Base-by-base conservation (phyloP, 64 coral and sea anemone genomes). In the Montipora sp. region DNA sequence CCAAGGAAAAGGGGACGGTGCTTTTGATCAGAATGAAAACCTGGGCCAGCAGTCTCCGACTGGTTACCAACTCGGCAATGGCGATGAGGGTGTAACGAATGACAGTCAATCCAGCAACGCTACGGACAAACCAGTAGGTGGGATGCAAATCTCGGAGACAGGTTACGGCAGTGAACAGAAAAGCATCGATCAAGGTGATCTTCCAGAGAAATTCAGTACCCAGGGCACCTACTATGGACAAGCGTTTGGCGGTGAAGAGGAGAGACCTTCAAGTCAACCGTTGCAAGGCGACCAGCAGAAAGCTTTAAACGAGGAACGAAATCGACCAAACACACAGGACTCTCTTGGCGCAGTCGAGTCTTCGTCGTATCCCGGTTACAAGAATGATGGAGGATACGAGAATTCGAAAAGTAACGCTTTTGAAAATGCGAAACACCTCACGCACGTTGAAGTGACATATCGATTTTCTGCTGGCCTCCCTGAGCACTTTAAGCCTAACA, bases 401-500 rank as follows among this genome's bases (percentile, higher is more conserved):
- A 16, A 12, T 24, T 48, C 51, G 10, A 71, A 50, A 48, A 47
- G 36, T 48, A 43, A 48, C 13, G 8, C 7, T 15, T 50, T 16
- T 47, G 19, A 21, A 2, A 12, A 18, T 9, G 66, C 2, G 2
- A 43, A 71, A 72, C 18, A 21, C 12, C 63, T 18, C 60, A 47
- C 67, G 43, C 36, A 47, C 18, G 8, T 2, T 70, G 3, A 43
- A 13, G 44, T 21, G 18, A 50, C 1, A 2, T 59, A 85, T 71
- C 82, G 63, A 36, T 85, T 85, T 72, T 44, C 82, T 22, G 43
- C 65, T 47, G 82, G 65, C 9, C 11, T 50, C 2, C 61, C 61
- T 13, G 82, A 85, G 47, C 61, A 85, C 22, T 85, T 48, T 50
- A n/a, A 71, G 36, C 65, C 82, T 0, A 61, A 72, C 44, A 16